A percentile compares a stretch with the other conserved stretches of the same genome.
Evolutionary conservation across 2,113 vertebrate genomes (phyloP).

Genomic region (Siphamia tubifer): DNA sequence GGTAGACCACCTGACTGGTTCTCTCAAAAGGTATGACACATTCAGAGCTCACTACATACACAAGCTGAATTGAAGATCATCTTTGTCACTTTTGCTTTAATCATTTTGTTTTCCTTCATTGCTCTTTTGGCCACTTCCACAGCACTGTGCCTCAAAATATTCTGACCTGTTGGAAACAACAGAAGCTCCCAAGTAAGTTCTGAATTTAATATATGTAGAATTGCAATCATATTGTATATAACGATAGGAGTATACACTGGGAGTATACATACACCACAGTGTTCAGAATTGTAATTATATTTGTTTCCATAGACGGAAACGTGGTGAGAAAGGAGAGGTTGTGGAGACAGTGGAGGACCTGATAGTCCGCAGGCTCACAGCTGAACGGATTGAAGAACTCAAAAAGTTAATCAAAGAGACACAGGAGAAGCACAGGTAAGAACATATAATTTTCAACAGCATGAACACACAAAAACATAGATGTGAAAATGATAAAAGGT

Average conservation of each 20-base stretch:
- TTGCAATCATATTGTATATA: no score
- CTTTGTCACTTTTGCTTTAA: background rate
- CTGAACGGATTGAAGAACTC: slow-evolving; percentile 91
- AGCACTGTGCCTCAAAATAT: slow-evolving; percentile 85
- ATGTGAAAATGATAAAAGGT: background rate
- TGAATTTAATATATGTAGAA: background rate
- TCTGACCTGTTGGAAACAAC: slow-evolving; percentile 94
- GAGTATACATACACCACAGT: no score
- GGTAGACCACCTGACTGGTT: slow-evolving; percentile 96
- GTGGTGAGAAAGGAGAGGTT: slow-evolving; percentile 94
- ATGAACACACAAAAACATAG: background rate
- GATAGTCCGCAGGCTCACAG: slow-evolving; percentile 91
- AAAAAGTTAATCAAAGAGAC: slow-evolving; percentile 94
- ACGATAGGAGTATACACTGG: no score
- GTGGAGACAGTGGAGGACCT: slow-evolving; percentile 97
- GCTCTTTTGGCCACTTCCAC: slow-evolving; percentile 11
- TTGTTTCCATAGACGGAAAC: slow-evolving; percentile 84
- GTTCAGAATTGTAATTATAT: no score
- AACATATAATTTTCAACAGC: background rate
- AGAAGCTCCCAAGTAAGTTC: slow-evolving; percentile 93
- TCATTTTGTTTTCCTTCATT: background rate
- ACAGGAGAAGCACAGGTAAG: slow-evolving; percentile 93
- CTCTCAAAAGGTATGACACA: slow-evolving; percentile 77
- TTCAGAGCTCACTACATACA: background rate
- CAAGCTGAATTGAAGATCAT: background rate